Percentiles rank a stretch among this genome's conserved stretches.
Conservation (phyloP, 2,888 invertebrate genomes). For the Amphipoea oculea region DNA sequence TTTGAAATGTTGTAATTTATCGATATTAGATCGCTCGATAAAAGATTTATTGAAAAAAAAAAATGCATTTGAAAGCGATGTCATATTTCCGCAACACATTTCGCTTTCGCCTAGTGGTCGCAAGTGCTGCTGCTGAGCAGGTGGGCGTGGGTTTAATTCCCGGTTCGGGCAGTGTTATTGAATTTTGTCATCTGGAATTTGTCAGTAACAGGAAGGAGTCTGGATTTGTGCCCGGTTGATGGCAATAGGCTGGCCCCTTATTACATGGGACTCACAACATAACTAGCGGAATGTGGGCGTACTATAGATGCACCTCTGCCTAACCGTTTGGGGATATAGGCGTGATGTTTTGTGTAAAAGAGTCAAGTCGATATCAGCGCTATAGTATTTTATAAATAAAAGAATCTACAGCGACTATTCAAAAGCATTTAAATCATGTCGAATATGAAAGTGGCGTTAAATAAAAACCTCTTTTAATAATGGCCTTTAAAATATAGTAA, state of each 20-base stretch:
- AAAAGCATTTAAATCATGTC: slow-evolving; percentile 24
- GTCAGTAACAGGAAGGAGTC: background rate
- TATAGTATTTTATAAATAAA: slow-evolving; percentile 9
- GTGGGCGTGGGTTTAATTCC: background rate
- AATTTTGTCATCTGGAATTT: background rate
- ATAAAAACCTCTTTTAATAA: slow-evolving; percentile 29
- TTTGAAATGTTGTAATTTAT: background rate
- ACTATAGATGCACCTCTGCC: background rate
- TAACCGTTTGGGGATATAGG: background rate
- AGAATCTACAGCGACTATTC: background rate
- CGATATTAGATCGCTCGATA: background rate
- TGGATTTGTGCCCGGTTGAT: background rate
- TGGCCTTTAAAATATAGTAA: slow-evolving; percentile 49
- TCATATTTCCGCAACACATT: background rate
- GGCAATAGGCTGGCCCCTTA: background rate
- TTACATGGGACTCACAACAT: background rate
- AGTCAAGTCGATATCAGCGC: background rate
- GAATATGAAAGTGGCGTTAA: slow-evolving; percentile 7
- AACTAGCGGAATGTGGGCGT: background rate
- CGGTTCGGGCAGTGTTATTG: background rate
- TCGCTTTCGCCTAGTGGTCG: background rate
- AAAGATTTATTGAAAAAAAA: background rate
- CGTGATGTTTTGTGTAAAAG: background rate
- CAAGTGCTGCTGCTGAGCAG: background rate
- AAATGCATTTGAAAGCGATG: background rate